Evolutionary conservation across 2,113 vertebrate genomes (phyloP).

Genomic region (Microtus montanus): DNA sequence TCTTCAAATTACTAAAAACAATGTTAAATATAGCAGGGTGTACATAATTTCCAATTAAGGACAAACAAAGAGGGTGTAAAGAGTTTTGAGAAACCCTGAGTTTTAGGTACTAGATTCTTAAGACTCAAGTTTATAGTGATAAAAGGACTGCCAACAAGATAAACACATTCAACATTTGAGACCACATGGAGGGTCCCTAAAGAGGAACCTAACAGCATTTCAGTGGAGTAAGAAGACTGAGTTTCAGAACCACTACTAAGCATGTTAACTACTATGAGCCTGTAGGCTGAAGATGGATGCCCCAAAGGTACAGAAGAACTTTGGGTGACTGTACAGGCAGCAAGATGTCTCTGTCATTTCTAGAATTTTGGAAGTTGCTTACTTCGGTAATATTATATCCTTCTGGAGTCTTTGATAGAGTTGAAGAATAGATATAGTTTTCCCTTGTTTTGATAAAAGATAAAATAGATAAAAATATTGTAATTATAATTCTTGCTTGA

Average conservation of each 20-base stretch:
- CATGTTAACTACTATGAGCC: neutral
- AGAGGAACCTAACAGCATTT: neutral
- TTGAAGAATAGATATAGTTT: no score
- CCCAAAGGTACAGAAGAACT: no score
- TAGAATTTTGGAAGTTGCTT: no score
- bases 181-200: neutral
- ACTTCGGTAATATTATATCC: no score
- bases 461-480: no score
- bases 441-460: no score
- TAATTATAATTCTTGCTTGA: no score
- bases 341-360: no score
- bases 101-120: neutral
- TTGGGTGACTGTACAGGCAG: no score
- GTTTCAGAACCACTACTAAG: constrained; percentile 16
- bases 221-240: neutral
- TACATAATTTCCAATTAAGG: constrained; percentile 5
- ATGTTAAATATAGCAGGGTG: neutral
- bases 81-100: neutral
- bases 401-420: no score
- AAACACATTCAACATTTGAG: neutral
- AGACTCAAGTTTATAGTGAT: neutral
- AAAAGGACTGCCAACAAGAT: neutral
- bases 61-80: neutral
- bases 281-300: no score
- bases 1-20: constrained; percentile 1